phyloP scores from a whole-genome alignment of 2,113 vertebrate genomes.

The Pitta sordida region DNA sequence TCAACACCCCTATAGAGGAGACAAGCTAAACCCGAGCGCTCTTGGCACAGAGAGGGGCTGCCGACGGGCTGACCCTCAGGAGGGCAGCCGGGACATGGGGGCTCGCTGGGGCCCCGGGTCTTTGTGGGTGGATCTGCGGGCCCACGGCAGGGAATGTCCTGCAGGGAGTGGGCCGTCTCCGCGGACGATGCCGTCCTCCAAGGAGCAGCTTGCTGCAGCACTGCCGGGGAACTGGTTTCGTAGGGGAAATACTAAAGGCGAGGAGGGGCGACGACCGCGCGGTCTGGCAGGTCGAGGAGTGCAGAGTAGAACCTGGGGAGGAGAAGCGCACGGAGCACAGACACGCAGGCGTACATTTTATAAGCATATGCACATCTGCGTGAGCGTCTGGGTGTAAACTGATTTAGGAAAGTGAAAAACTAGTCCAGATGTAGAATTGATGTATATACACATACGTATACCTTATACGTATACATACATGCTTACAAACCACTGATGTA shows the following conservation, averaged over 20 bases:
- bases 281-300: neutral
- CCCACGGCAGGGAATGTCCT: neutral
- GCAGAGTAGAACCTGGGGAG: neutral
- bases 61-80: neutral
- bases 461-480: neutral
- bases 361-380: neutral
- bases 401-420: constrained; percentile 18
- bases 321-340: neutral
- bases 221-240: too few species aligned
- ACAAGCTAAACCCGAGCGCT: neutral
- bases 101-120: too few species aligned
- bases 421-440: constrained; percentile 6
- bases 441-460: neutral
- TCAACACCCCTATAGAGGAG: neutral
- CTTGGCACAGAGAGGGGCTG: neutral
- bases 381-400: neutral
- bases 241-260: neutral
- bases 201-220: neutral
- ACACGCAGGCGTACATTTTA: neutral
- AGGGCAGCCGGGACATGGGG: neutral
- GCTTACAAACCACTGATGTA: neutral
- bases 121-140: neutral
- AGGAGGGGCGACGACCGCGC: neutral
- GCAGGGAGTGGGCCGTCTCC: neutral
- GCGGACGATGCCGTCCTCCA: neutral